Percentiles rank a stretch among this genome's conserved stretches.
Conservation (phyloP, 30 jellyfish, hydroid and myxozoan species). For the Calvadosia cruxmelitensis region DNA sequence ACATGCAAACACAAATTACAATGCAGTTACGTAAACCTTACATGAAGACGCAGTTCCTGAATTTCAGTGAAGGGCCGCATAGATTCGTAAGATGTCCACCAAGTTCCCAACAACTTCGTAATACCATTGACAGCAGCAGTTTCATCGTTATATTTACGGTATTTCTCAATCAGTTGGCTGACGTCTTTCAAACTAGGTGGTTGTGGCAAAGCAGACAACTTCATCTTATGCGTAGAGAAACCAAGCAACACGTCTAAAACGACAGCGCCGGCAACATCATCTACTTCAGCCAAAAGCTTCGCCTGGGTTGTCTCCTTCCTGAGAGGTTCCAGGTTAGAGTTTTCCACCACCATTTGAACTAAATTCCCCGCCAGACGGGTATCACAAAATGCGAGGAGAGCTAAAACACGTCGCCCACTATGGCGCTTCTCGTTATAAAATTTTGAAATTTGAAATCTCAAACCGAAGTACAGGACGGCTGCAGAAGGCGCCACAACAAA, state of each 20-base stretch:
- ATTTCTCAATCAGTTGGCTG: constrained; percentile 35
- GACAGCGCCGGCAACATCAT: constrained; percentile 76
- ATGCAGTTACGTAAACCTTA: constrained; percentile 31
- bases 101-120: constrained; percentile 33
- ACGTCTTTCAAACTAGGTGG: constrained; percentile 47
- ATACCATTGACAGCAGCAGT: constrained; percentile 38
- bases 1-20: too few relatives aligned
- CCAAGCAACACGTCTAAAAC: constrained; percentile 79
- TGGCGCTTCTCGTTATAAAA: too few relatives aligned
- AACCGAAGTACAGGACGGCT: too few relatives aligned
- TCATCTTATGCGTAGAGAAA: constrained; percentile 79
- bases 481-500: too few relatives aligned
- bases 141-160: constrained; percentile 63
- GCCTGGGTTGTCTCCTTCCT: constrained; percentile 2
- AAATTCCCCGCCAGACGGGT: too few relatives aligned
- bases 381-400: too few relatives aligned
- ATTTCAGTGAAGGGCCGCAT: constrained; percentile 23
- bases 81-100: constrained; percentile 40
- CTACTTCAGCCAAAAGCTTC: constrained; percentile 53
- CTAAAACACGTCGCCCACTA: too few relatives aligned
- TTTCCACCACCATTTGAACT: not conserved
- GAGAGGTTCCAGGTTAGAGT: not conserved
- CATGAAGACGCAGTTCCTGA: constrained; percentile 59
- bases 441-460: too few relatives aligned
- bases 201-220: constrained; percentile 23